Base-by-base conservation (phyloP, 1,140 invertebrate genomes). In the Drosophila insularis region DNA sequence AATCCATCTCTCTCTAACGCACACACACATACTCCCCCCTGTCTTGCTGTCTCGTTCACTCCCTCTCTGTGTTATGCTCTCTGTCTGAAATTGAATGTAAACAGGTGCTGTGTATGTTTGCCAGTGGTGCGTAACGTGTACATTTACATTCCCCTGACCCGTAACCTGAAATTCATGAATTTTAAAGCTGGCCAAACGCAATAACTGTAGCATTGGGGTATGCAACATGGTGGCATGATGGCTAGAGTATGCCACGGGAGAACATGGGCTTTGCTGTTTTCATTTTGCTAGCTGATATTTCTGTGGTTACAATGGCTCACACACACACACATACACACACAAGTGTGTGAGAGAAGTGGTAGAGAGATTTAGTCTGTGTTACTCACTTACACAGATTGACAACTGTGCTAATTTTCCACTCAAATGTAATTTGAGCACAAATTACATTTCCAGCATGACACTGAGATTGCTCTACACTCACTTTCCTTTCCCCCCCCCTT, bases 351-450 rank as follows among this genome's bases (percentile, higher is more conserved):
- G 59, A 1, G n/a, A 14, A 17, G 11, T n/a, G 11, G 39, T 40
- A 17, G 4, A 40, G 11, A 17, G 40, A 43, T 43, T 50, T 19
- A 50, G 43, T 50, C 43, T 11, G 43, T 19, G 19, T 50, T 50
- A 50, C 43, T 50, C 43, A 50, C 43, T 50, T 59, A 50, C 68
- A 62, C 62, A 82, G 82, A 87, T 82, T 81, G 81, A 86, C 82
- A 87, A 82, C 71, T 87, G 69, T 87, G 84, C 84, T 89, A 87
- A 87, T 87, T 87, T 81, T 71, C 14, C 59, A 82, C 79, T 87
- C 84, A 79, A 87, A 87, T 89, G 82, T 82, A 87, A 87, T 87
- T 87, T 87, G 46, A 61, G 84, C 69, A 68, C 71, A 87, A 87
- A 87, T 87, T 81, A 87, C 82, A 87, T 87, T 87, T 87, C 67